Conservation (phyloP, 2,888 invertebrate genomes). For the Mythimna ferrago region DNA sequence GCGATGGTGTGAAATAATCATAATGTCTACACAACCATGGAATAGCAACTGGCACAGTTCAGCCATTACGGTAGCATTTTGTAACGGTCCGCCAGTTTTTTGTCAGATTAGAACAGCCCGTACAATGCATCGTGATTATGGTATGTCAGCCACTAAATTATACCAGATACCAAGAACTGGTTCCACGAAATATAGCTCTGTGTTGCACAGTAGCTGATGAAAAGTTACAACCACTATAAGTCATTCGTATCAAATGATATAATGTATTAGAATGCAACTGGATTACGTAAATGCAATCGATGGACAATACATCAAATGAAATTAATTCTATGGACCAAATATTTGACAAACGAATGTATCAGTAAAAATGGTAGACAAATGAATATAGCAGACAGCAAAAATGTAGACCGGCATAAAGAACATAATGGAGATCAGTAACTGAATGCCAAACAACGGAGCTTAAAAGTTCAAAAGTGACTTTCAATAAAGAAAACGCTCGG, state of each 20-base stretch:
- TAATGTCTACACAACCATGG: constrained; percentile 47
- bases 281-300: constrained; percentile 67
- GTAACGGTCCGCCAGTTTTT: constrained; percentile 71
- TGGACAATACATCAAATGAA: constrained; percentile 48
- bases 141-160: constrained; percentile 74
- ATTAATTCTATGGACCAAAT: constrained; percentile 45
- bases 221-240: constrained; percentile 62
- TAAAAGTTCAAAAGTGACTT: constrained; percentile 30
- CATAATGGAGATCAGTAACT: constrained; percentile 32
- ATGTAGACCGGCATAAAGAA: constrained; percentile 23
- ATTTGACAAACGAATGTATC: constrained; percentile 42
- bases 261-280: constrained; percentile 70
- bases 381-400: constrained; percentile 9
- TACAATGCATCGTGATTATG: constrained; percentile 77
- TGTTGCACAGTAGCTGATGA: constrained; percentile 60
- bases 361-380: constrained; percentile 29
- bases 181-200: constrained; percentile 55
- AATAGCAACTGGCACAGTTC: constrained; percentile 53
- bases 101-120: constrained; percentile 71
- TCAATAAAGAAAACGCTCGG: constrained; percentile 45
- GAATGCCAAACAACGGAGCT: constrained; percentile 17
- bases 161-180: constrained; percentile 62
- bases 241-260: constrained; percentile 70
- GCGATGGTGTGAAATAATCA: constrained; percentile 57
- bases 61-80: constrained; percentile 69